Base-by-base conservation (phyloP, 2,888 invertebrate genomes). In the Heliconius ismenius region DNA sequence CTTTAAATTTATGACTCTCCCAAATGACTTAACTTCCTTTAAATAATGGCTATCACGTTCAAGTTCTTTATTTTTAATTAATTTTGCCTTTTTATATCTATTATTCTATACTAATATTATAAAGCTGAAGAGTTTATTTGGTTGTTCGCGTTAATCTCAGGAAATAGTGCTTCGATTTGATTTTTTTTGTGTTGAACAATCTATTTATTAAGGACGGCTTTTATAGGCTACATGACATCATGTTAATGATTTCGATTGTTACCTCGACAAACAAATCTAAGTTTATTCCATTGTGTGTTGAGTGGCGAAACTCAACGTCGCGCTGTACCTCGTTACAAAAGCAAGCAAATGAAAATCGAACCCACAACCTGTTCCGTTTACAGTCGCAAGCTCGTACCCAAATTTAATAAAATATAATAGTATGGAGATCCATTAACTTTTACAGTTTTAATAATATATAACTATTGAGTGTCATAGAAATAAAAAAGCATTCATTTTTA, bases 1-100 rank as follows among this genome's bases (percentile, higher is more conserved):
- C 77, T 77, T 77, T 74, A 79, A 77, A 79, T 79, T 77, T 76
- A 79, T 79, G 73, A 65, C 65, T 65, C 65, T 73, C 62, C 62
- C 43, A 77, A 79, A 79, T 77, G 77, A 74, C 76, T 76, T 62
- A 76, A 79, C 70, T 79, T 79, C 68, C 70, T 36, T 28, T 70
- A 36, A 70, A n/a, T 58, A 58, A 70, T 70, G 70, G 70, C 58
- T 54, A 70, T 70, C 28, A 58, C 32, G 18, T 58, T 9, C 4
- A 58, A 58, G 32, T 13, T 32, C 2, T 13, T 0, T 58, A 58
- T 58, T 58, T 70, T 70, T 58, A 70, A 58, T 70, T 70, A 58
- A 70, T 70, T 65, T n/a, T n/a, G n/a, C n/a, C 39, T 65, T 65
- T 39, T 65, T 65, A 62, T 62, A n/a, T 58, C 21, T 58, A 58